Conservation (phyloP, 2,888 invertebrate species). For the Ectobius pallidus region DNA sequence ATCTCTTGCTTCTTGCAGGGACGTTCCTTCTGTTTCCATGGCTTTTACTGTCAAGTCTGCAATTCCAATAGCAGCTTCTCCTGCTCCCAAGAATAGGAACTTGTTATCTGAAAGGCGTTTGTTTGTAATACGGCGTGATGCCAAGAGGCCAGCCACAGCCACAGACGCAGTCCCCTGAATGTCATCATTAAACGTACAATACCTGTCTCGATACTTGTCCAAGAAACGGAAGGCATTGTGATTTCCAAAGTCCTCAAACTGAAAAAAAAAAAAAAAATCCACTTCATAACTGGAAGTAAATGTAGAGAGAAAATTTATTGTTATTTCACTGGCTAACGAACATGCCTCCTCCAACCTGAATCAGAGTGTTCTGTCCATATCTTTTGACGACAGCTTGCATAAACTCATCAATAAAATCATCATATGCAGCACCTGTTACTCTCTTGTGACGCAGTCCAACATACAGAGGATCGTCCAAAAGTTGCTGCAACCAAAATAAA, state of each 20-base stretch:
- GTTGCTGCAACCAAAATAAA: constrained; percentile 66
- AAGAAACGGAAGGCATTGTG: constrained; percentile 95
- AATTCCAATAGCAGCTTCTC: constrained; percentile 90
- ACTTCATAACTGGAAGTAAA: neutral
- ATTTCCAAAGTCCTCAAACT: constrained; percentile 98
- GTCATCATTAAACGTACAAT: constrained; percentile 99
- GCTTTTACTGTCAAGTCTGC: constrained; percentile 89
- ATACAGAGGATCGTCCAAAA: constrained; percentile 92
- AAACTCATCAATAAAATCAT: constrained; percentile 95
- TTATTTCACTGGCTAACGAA: neutral
- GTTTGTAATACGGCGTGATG: constrained; percentile 77
- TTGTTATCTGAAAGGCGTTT: constrained; percentile 84
- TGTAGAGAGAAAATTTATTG: neutral
- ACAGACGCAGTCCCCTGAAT: constrained; percentile 98
- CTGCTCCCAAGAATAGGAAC: constrained; percentile 90
- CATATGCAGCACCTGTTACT: constrained; percentile 84
- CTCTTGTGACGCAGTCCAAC: constrained; percentile 90
- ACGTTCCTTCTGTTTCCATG: constrained; percentile 74
- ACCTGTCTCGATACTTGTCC: constrained; percentile 86
- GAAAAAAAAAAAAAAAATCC: constrained; percentile 52
- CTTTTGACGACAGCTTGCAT: constrained; percentile 91
- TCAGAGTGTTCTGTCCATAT: constrained; percentile 84
- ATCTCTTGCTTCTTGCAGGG: constrained; percentile 75
- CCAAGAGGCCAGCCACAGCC: constrained; percentile 90
- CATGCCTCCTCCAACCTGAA: constrained; percentile 57